These are phyloP conservation scores for Cyphomyrus discorhynchus DNA, from an alignment of 2,113 vertebrate genomes.

Conservation along the genomic window DNA sequence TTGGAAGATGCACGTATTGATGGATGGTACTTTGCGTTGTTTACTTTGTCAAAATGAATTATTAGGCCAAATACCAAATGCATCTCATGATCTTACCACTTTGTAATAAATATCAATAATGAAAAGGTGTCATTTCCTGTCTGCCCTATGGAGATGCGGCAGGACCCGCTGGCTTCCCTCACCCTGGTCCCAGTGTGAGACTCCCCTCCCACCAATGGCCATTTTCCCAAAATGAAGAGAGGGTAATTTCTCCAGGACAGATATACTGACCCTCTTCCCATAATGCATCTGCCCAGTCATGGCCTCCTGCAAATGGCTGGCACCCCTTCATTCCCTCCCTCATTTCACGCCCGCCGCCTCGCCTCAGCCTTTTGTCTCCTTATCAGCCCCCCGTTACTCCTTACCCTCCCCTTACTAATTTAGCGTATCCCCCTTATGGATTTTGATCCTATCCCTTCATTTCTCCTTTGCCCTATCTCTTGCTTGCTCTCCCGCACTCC, in stretches of 20 bases:
- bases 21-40: neutral
- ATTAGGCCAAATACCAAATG: neutral
- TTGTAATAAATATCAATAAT: neutral
- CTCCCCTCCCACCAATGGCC: neutral
- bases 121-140: neutral
- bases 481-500: constrained; percentile 30
- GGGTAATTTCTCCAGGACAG: neutral
- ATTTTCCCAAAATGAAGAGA: neutral
- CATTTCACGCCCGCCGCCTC: neutral
- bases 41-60: neutral
- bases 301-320: neutral
- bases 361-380: neutral
- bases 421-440: neutral
- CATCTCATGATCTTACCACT: neutral
- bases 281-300: neutral
- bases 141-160: neutral
- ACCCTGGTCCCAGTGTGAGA: neutral
- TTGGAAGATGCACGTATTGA: neutral
- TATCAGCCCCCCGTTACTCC: neutral
- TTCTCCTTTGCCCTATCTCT: neutral
- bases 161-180: neutral
- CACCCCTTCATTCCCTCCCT: neutral
- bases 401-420: neutral
- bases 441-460: neutral
- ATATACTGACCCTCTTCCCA: neutral